A percentile compares a stretch with the other conserved stretches of the same genome.
phyloP scores from a whole-genome alignment of 1,140 invertebrate species.

The Hirudo medicinalis region DNA sequence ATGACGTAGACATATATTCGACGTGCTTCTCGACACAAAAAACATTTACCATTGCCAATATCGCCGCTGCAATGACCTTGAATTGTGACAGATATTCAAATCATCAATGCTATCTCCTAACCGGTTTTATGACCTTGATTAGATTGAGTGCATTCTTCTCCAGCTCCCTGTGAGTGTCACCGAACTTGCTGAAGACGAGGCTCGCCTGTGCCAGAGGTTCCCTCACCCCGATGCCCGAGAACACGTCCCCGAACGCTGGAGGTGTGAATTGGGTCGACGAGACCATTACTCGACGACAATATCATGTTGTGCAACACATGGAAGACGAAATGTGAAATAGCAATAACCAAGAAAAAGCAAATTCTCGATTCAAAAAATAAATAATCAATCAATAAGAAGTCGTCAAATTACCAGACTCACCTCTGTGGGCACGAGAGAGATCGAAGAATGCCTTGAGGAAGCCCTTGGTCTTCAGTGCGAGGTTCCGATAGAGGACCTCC shows the following conservation, averaged over 20 bases:
- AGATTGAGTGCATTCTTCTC: constrained; percentile 80
- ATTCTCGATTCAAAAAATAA: no score
- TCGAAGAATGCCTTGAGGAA: constrained; percentile 59
- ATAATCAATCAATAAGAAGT: no score
- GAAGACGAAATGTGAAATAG: no score
- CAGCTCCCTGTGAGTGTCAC: constrained; percentile 79
- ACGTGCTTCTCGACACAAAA: no score
- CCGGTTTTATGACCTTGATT: constrained; percentile 78
- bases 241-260: constrained; percentile 78
- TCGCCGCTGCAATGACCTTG: not conserved
- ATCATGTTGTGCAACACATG: no score
- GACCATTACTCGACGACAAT: not conserved
- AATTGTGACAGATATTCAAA: not conserved
- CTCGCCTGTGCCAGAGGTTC: constrained; percentile 87
- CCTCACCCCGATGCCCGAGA: constrained; percentile 78
- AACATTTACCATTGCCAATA: no score
- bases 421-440: constrained; percentile 58
- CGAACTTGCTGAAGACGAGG: constrained; percentile 86
- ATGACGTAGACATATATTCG: no score
- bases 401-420: constrained; percentile 35
- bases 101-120: constrained; percentile 39
- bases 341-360: no score
- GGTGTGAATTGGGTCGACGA: not conserved
- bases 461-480: constrained; percentile 79
- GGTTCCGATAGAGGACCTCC: constrained; percentile 42